Conservation (phyloP, 2,113 vertebrate genomes). For the Phrynosoma platyrhinos region DNA sequence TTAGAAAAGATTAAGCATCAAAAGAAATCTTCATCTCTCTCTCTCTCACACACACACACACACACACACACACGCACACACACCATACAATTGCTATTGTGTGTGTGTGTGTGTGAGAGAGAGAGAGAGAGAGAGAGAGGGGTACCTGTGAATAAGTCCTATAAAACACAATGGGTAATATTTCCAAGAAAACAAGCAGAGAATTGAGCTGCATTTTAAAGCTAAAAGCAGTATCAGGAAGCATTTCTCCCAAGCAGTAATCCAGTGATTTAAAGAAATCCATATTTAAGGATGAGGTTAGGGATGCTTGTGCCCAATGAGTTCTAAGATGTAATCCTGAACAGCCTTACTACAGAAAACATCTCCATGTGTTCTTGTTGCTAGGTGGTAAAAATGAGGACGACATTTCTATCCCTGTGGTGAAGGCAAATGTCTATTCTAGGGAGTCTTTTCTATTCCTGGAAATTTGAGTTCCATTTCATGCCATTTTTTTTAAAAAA, state of each 20-base stretch:
- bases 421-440: not conserved
- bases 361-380: not conserved
- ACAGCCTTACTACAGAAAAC: not conserved
- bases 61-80: too few species aligned
- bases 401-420: not conserved
- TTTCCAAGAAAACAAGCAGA: not conserved
- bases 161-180: not conserved
- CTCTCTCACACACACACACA: too few species aligned
- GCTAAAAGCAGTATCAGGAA: not conserved
- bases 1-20: not conserved
- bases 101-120: too few species aligned
- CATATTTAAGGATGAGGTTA: not conserved
- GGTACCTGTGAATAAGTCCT: not conserved
- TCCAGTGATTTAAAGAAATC: not conserved
- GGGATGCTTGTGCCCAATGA: not conserved
- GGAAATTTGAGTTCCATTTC: not conserved
- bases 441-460: not conserved
- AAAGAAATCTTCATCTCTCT: constrained; percentile 1
- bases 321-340: not conserved
- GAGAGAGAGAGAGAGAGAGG: too few species aligned
- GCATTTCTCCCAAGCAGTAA: not conserved
- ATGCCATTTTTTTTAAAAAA: too few species aligned
- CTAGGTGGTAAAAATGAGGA: not conserved
- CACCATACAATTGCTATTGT: too few species aligned
- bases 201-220: not conserved